Conservation (phyloP, 2,797 vertebrate species). For the Ambastaia sidthimunki region DNA sequence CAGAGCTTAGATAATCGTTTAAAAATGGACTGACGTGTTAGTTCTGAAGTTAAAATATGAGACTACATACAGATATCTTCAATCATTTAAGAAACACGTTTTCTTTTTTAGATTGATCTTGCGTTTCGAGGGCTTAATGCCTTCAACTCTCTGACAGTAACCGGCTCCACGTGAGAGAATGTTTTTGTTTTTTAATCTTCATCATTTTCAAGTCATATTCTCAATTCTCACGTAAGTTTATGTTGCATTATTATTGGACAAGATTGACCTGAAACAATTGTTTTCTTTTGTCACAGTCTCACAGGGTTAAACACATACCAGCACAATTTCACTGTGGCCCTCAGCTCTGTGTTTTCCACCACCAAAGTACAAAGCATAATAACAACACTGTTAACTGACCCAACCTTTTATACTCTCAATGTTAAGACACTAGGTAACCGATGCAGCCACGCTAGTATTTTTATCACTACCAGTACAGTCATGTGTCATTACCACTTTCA, state of each 20-base stretch:
- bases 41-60: neutral
- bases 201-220: neutral
- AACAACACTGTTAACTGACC: accelerated
- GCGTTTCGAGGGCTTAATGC: slow-evolving; percentile 56
- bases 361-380: slow-evolving; percentile 53
- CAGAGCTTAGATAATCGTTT: neutral
- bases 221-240: neutral
- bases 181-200: neutral
- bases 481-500: slow-evolving; percentile 1
- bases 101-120: slow-evolving; percentile 36
- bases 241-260: neutral
- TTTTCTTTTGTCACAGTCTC: slow-evolving; percentile 6
- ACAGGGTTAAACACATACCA: accelerated
- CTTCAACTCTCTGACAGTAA: slow-evolving; percentile 52
- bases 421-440: slow-evolving; percentile 65
- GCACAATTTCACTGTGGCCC: slow-evolving; percentile 54
- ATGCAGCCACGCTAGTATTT: neutral
- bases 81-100: neutral
- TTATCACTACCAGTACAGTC: neutral
- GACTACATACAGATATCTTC: neutral
- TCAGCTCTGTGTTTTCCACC: slow-evolving; percentile 49
- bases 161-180: slow-evolving; percentile 54
- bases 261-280: neutral
- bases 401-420: neutral
- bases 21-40: neutral